A percentile compares a stretch with the other conserved stretches of the same genome.
These are phyloP conservation scores for Antheraea pernyi DNA, from an alignment of 1,140 invertebrate species.

Conservation along the genomic window DNA sequence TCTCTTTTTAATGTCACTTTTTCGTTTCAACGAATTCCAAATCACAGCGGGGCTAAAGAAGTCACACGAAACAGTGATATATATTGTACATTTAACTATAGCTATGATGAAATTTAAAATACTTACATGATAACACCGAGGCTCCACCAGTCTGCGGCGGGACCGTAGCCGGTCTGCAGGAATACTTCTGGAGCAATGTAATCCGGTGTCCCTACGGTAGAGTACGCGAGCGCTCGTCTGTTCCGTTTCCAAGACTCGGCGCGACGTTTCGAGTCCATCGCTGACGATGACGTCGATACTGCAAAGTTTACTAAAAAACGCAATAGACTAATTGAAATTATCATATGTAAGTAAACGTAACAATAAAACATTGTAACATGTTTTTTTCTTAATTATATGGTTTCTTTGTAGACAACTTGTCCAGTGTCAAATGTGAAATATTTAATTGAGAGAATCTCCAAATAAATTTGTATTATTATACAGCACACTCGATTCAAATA, in stretches of 20 bases:
- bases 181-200: conserved; percentile 99
- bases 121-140: conserved; percentile 97
- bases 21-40: no score
- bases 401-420: no score
- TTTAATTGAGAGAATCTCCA: no score
- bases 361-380: no score
- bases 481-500: no score
- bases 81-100: no score
- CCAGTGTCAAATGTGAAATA: no score
- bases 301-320: conserved; percentile 19
- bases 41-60: no score
- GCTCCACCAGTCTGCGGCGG: conserved; percentile 99
- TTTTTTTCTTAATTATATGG: no score
- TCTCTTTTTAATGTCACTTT: no score
- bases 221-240: conserved; percentile 94
- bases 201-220: conserved; percentile 99
- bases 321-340: not conserved
- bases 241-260: conserved; percentile 99
- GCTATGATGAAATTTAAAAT: not conserved
- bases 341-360: not conserved
- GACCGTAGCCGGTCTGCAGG: conserved; percentile 98
- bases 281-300: conserved; percentile 78
- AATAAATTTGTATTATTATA: no score
- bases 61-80: no score
- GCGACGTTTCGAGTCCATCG: conserved; percentile 97